Base-by-base conservation (phyloP, 2,113 vertebrate species). In the Vidua chalybeata region DNA sequence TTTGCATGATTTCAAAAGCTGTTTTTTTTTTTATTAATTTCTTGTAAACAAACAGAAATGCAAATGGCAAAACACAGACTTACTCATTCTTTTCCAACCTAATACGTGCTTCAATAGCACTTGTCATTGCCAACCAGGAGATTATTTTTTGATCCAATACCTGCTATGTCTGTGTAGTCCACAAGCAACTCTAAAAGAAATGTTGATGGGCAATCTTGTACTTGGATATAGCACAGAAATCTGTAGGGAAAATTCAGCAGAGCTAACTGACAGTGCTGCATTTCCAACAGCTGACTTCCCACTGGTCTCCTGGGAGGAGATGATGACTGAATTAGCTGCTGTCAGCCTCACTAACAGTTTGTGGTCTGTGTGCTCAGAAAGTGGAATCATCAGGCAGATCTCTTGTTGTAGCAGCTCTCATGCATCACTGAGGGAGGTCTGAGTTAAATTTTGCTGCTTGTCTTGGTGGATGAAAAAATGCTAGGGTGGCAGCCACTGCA, bases 1-100 rank as follows among this genome's bases (percentile, higher is more conserved):
- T 77, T 76, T 93, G 75, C 89, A 89, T 82, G 26, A 84, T 87
- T 96, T 89, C 66, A 84, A 58, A 49, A 84, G 56, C 15, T 71
- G 4, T 41, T 41, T 15, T n/a, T 78, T 61, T 10, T 1, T 87
- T 24, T 35, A 85, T 61, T 64, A 51, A 58, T 84, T 93, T 92
- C 27, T 56, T 69, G 15, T 69, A 89, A 84, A 61, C 62, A 90
- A 75, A 46, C 39, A 94, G 68, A 81, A 82, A 87, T 64, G 45
- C 77, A 95, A 87, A 75, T 64, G 24, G 35, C 5, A 80, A 56
- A 87, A n/a, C 27, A 28, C 1, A 56, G 35, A 56, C 79, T 54
- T 61, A 31, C 13, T 90, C 17, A 27, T 62, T 76, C 18, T 90
- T 76, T 45, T 51, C 56, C 63, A 77, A 37, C 8, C 8, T 33